Base-by-base conservation (phyloP, 1,140 invertebrate genomes). In the Drosophila watanabei region DNA sequence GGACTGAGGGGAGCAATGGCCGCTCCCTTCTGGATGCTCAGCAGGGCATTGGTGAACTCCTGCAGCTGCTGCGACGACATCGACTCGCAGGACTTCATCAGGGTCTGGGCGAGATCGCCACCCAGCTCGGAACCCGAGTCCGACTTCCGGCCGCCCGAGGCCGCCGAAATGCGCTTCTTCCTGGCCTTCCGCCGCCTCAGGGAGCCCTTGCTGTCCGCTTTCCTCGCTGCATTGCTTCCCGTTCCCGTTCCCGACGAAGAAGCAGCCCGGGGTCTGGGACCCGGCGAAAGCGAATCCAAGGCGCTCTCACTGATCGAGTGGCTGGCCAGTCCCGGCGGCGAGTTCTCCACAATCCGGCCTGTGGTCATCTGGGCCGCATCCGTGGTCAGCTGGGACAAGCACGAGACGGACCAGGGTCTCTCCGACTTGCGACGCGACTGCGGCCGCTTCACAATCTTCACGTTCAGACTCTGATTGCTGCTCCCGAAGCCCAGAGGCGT, bases 281-380 rank as follows among this genome's bases (percentile, higher is more conserved):
- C 86, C 14, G 93, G 93, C 4, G 93, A 93, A 24, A 97, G 93
- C 18, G 96, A 95, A 92, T 98, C 95, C 14, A 98, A 93, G 14
- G 97, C 97, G 1, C 97, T 97, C 94, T 98, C 97, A 0, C 97
- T 98, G 80, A 97, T 97, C 0, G 97, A 98, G 78, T 94, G 96
- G 94, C 80, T 95, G 94, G 61, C 95, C 94, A 79, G 93, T 33
- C 79, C 95, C 82, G 70, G 92, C 0, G 79, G 79, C 78, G 80
- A 80, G 13, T 82, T 91, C 52, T 81, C 77, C 4, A 75, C 71
- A n/a, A 77, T 84, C 56, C 69, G 24, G 33, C 68, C 66, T 8
- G 83, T 75, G 18, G 75, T 79, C 66, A 93, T 86, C 20, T 92
- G 84, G 4, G 92, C 90, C 5, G 80, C 71, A 41, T 92, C 92